phyloP scores from a whole-genome alignment of 2,113 vertebrate genomes.

The Vombatus ursinus region DNA sequence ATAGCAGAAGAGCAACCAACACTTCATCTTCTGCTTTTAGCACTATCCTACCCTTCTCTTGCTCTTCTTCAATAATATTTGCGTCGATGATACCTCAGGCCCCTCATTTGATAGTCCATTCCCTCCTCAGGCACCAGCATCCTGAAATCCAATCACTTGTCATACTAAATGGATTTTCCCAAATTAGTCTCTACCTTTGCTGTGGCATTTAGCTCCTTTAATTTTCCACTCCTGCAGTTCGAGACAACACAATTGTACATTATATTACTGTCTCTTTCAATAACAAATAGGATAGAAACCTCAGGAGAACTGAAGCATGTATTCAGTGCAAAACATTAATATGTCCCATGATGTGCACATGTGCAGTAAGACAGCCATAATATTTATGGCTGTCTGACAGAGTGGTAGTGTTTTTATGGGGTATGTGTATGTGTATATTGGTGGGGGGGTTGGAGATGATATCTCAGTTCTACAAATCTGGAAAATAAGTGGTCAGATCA shows the following conservation, averaged over 20 bases:
- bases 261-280: not conserved
- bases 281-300: not conserved
- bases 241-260: not conserved
- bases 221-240: not conserved
- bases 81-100: not conserved
- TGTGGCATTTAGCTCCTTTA: not conserved
- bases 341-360: not conserved
- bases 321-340: not conserved
- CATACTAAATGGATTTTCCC: conserved; percentile 2
- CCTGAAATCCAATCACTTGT: not conserved
- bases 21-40: not conserved
- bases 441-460: not conserved
- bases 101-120: not conserved
- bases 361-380: not conserved
- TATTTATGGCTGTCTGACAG: not conserved
- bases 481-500: not conserved
- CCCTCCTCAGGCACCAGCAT: not conserved
- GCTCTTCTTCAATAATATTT: not conserved
- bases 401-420: not conserved
- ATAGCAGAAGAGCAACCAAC: not conserved
- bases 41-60: not conserved
- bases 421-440: not conserved
- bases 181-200: not conserved
- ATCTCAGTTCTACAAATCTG: not conserved
- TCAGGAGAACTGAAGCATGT: not conserved